Percentiles rank a stretch among this genome's conserved stretches.
Evolutionary conservation across 1,140 invertebrate species (phyloP).

Genomic region (Delia radicum): DNA sequence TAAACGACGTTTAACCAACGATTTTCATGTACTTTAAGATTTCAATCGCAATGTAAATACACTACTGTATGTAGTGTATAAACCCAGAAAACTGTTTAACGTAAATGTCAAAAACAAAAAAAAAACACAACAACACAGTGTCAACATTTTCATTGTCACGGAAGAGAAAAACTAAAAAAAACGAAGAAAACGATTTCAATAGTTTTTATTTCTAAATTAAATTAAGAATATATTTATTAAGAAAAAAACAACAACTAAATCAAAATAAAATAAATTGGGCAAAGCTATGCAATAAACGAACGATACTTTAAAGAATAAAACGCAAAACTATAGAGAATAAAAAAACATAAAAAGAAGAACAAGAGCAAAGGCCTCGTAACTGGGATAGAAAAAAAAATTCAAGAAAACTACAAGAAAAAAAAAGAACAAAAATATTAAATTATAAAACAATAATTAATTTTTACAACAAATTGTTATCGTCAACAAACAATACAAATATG

Average conservation of each 20-base stretch:
- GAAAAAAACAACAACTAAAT: not conserved
- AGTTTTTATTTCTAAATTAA: not conserved
- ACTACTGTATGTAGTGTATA: too few species aligned
- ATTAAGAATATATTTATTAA: not conserved
- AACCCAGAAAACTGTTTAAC: not conserved
- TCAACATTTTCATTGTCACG: not conserved
- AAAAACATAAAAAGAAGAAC: not conserved
- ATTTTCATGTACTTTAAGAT: too few species aligned
- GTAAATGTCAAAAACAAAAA: not conserved
- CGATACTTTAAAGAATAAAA: not conserved
- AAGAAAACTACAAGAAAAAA: conserved; percentile 3
- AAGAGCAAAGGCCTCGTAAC: conserved; percentile 11
- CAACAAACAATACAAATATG: too few species aligned
- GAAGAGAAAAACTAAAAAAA: not conserved
- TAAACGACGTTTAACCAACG: too few species aligned
- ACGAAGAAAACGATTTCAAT: not conserved
- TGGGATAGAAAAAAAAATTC: not conserved
- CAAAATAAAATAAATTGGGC: not conserved
- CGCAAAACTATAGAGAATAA: not conserved
- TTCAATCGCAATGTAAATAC: too few species aligned
- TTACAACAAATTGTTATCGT: conserved; percentile 3
- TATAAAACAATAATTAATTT: conserved; percentile 16
- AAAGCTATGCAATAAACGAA: not conserved
- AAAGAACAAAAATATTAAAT: conserved; percentile 12
- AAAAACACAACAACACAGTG: not conserved